Evolutionary conservation across 2,797 vertebrate genomes (phyloP), one percentile per base, ranked within the genome.

Genomic region (Botia almorhae): DNA sequence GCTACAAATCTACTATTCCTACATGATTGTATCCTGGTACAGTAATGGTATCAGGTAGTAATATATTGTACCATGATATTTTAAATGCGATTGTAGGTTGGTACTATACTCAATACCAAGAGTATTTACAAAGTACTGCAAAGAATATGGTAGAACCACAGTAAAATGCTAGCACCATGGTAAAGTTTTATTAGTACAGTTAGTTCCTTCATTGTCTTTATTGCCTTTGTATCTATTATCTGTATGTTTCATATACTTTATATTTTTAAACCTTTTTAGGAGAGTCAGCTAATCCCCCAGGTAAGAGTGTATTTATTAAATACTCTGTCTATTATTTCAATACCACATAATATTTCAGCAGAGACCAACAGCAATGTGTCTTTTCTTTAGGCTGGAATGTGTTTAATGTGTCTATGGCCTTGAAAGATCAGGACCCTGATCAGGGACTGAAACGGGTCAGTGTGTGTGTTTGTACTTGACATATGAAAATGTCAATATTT

Each of bases 201-300:
- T 26, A 26, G 23, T 26, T 46, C 43, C 10, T 46, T 46, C 17
- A 8, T 29, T 23, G 39, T 43, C 60, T 4, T 5, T 33, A 19
- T 7, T 0, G 33, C 3, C 33, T 53, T 58, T 26, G 33, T 21
- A 7, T 51, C 12, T 61, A 12, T 2, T 69, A 2, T 69, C 65
- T 19, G 0, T 51, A 5, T 23, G 43, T 46, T 46, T 11, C 43
- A 10, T 11, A 46, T 11, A 11, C 8, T 46, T 1, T 46, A 46
- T 86, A 60, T 90, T 87, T 61, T 64, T 61, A 2, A n/a, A 64
- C 5, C 3, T 53, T 85, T 88, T 64, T 87, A 96, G 95, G 94
- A 76, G 92, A 94, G 65, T 92, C 93, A 69, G 88, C 84, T 69
- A 95, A 95, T 89, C 94, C 94, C 74, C 93, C 94, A 93, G 95